Percentiles rank a stretch among this genome's conserved stretches.
Conservation (phyloP, 2,113 vertebrate species). For the Ciconia maguari region DNA sequence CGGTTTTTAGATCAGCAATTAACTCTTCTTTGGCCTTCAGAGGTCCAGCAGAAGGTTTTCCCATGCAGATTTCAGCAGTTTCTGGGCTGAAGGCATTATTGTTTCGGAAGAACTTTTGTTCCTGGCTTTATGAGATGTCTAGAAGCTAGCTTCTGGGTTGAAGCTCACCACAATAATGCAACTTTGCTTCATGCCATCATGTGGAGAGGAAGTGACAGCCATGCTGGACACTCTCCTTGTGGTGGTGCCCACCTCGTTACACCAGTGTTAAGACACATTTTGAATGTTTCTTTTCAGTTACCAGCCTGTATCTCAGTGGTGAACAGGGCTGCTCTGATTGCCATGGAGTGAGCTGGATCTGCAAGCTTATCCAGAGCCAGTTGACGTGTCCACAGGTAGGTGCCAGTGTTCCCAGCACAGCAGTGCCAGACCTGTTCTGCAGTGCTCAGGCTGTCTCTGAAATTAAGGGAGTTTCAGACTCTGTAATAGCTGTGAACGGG, state of each 20-base stretch:
- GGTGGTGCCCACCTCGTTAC: neutral
- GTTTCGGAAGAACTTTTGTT: neutral
- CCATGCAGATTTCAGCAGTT: neutral
- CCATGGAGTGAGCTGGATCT: neutral
- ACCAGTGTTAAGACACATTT: neutral
- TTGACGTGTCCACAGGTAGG: neutral
- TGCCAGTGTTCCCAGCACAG: neutral
- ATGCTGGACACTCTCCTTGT: neutral
- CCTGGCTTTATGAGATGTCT: neutral
- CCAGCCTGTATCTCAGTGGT: rapidly evolving
- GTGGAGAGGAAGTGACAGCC: neutral
- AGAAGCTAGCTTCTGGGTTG: neutral
- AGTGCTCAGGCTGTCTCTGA: neutral
- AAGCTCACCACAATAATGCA: neutral
- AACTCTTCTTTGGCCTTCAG: neutral
- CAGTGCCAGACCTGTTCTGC: neutral
- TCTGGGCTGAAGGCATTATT: neutral
- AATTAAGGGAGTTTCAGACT: neutral
- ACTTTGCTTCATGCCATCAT: neutral
- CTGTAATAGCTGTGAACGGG: neutral
- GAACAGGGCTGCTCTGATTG: neutral
- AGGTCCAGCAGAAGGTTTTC: neutral
- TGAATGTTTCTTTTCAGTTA: neutral
- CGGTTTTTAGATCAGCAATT: neutral
- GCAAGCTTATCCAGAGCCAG: neutral